Evolutionary conservation across 2,113 vertebrate species (phyloP), one percentile per base, ranked within the genome.

Genomic region (Carassius gibelio): DNA sequence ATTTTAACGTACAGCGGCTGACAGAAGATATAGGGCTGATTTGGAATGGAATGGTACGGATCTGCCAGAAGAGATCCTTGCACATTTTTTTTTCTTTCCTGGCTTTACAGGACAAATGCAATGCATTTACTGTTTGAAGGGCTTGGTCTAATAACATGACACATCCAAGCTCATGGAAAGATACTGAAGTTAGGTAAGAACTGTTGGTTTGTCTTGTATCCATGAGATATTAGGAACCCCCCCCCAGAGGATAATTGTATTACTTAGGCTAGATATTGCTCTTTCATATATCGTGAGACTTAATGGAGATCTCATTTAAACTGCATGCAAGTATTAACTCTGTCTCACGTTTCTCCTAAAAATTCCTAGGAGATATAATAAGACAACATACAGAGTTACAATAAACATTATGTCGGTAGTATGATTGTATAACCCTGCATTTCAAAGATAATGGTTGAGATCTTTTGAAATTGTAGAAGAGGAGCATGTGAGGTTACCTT

Each of bases 141-240:
- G 42, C 86, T 55, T 95, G 94, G 94, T 91, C 91, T 11, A n/a
- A 82, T 0, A 92, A 91, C 8, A 90, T 89, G 84, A 83, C 81
- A 10, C 87, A 82, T 79, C 92, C 93, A 7, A 50, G 85, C 0
- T 92, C 93, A 59, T 95, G 94, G 94, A 87, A 66, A 0, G 68
- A 92, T 77, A 94, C 91, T 0, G 87, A 87, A 71, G 85, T 95
- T 88, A 94, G 93, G 94, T 95, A 85, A 91, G 92, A 69, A 8
- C 34, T 34, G 21, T 26, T 7, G 36, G 19, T n/a, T 74, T 10
- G 9, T 45, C 2, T 75, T 48, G 72, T 75, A 13, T 79, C 5
- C 34, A n/a, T 62, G 8, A 42, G 5, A 26, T 74, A 23, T 26
- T 8, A 23, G 34, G 15, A 23, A 57, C 21, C 19, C 13, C n/a